A percentile compares a stretch with the other conserved stretches of the same genome.
phyloP scores from a whole-genome alignment of 2,888 invertebrate genomes.

The Tenthredo mesomela region DNA sequence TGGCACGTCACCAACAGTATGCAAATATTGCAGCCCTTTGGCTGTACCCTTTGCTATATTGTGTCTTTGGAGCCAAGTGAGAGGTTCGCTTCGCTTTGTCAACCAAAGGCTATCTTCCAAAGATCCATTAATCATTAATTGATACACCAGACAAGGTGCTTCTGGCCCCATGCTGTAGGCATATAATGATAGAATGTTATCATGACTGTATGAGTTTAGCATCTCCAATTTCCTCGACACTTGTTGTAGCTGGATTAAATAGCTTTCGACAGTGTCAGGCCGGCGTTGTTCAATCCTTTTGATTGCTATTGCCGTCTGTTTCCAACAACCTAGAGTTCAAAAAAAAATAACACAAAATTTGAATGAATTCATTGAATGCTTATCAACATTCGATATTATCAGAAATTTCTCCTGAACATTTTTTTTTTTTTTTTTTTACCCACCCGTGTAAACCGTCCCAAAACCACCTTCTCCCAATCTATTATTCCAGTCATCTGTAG shows the following conservation, averaged over 20 bases:
- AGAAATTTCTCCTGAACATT: not conserved
- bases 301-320: conserved; percentile 92
- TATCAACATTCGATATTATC: not conserved
- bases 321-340: conserved; percentile 85
- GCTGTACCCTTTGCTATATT: conserved; percentile 93
- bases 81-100: conserved; percentile 80
- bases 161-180: conserved; percentile 90
- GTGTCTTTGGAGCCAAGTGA: conserved; percentile 89
- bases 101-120: conserved; percentile 88
- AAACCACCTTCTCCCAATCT: conserved; percentile 94
- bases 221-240: conserved; percentile 88
- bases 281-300: conserved; percentile 86
- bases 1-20: conserved; percentile 89
- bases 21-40: conserved; percentile 94
- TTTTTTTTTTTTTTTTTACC: too few relatives aligned
- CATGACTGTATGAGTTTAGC: conserved; percentile 91
- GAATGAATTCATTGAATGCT: not conserved
- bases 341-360: not conserved
- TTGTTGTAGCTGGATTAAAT: conserved; percentile 82
- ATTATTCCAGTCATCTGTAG: conserved; percentile 90
- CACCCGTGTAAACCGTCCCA: conserved; percentile 93
- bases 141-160: conserved; percentile 94
- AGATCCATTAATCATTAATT: conserved; percentile 95
- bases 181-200: conserved; percentile 93
- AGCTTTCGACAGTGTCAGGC: conserved; percentile 76